A percentile compares a stretch with the other conserved stretches of the same genome.
Evolutionary conservation across 2,888 invertebrate genomes (phyloP).

Genomic region (Watsonalla binaria): DNA sequence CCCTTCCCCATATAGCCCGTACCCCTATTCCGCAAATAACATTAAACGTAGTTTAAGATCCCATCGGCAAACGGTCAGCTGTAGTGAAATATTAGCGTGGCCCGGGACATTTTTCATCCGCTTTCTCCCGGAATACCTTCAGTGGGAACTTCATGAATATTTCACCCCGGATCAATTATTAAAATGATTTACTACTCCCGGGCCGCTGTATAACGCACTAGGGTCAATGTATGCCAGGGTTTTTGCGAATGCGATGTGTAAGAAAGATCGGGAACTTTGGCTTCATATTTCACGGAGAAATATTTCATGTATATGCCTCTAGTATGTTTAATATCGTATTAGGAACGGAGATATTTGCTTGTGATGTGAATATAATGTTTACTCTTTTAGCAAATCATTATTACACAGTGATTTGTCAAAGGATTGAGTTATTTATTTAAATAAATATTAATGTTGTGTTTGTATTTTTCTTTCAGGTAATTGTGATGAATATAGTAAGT

Average conservation of each 20-base stretch:
- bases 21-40: not conserved
- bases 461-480: too few relatives aligned
- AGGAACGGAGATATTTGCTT: not conserved
- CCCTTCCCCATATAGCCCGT: not conserved
- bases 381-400: slow-evolving; percentile 1
- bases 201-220: slow-evolving; percentile 42
- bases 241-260: slow-evolving; percentile 26
- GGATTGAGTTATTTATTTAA: too few relatives aligned
- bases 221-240: slow-evolving; percentile 40
- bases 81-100: slow-evolving; percentile 49
- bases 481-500: too few relatives aligned
- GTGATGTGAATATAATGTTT: not conserved
- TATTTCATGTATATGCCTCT: slow-evolving; percentile 3
- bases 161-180: slow-evolving; percentile 74
- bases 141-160: slow-evolving; percentile 72
- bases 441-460: too few relatives aligned
- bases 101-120: slow-evolving; percentile 65
- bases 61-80: slow-evolving; percentile 44
- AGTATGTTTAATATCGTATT: slow-evolving; percentile 3
- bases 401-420: too few relatives aligned
- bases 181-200: slow-evolving; percentile 73
- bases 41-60: slow-evolving; percentile 27
- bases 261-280: slow-evolving; percentile 16
- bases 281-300: slow-evolving; percentile 14
- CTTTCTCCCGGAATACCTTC: slow-evolving; percentile 58